Conservation (phyloP, 2,888 invertebrate species). For the Heliconius hortense region DNA sequence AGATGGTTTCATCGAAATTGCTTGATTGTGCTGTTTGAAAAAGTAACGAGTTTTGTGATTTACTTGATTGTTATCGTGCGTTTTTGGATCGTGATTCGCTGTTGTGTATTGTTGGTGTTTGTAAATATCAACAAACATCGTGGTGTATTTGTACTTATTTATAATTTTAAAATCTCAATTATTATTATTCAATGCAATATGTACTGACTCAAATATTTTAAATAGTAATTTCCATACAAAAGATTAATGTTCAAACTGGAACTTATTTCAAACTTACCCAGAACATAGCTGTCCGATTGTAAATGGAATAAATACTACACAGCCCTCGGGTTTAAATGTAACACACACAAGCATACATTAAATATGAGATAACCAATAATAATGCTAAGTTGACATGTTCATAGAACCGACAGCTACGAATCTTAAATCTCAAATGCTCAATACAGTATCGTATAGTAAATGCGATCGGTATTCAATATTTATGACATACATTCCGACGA, state of each 20-base stretch:
- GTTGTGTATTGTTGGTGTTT: slow-evolving; percentile 17
- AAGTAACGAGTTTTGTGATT: slow-evolving; percentile 43
- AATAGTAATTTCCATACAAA: neutral
- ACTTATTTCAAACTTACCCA: neutral
- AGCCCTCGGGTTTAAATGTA: neutral
- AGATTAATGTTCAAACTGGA: neutral
- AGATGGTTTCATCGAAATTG: slow-evolving; percentile 35
- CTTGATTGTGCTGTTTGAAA: slow-evolving; percentile 43
- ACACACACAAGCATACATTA: slow-evolving; percentile 10
- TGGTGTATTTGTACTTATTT: neutral
- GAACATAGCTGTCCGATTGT: neutral
- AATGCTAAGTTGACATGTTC: slow-evolving; percentile 24
- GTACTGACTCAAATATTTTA: neutral
- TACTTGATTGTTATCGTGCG: slow-evolving; percentile 17
- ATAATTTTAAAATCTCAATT: neutral
- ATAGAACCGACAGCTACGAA: slow-evolving; percentile 33
- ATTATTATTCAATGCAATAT: neutral
- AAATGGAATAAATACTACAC: neutral
- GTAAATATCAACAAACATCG: slow-evolving; percentile 8
- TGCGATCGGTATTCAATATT: slow-evolving; percentile 45
- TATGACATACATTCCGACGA: slow-evolving; percentile 44
- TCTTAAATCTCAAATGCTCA: slow-evolving; percentile 34
- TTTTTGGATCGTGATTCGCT: slow-evolving; percentile 12
- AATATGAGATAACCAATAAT: slow-evolving; percentile 9
- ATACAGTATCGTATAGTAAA: slow-evolving; percentile 37